phyloP scores from a whole-genome alignment of 1,140 invertebrate genomes.

The Mycetomoellerius zeteki region DNA sequence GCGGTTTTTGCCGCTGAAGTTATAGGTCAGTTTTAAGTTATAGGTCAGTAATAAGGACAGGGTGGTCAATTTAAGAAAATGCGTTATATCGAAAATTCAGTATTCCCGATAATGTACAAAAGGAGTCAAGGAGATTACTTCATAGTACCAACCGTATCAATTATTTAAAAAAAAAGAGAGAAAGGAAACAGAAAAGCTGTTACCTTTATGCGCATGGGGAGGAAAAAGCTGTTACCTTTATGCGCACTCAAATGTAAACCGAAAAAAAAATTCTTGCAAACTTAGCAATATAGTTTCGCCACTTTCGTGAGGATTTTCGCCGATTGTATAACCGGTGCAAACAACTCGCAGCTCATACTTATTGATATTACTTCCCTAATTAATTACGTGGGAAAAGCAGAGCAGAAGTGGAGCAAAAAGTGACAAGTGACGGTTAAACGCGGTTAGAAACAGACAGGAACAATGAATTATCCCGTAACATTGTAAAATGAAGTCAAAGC shows the following conservation, averaged over 20 bases:
- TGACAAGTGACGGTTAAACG: conserved; percentile 38
- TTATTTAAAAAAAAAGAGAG: not conserved
- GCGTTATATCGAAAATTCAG: conserved; percentile 35
- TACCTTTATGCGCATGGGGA: not conserved
- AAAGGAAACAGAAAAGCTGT: conserved; percentile 15
- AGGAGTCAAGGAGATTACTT: conserved; percentile 11
- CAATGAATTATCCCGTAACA: conserved; percentile 35
- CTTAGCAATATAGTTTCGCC: not conserved
- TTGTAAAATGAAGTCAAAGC: conserved; percentile 11
- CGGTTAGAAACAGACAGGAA: conserved; percentile 37
- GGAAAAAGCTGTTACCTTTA: conserved; percentile 5
- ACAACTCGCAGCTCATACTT: conserved; percentile 47
- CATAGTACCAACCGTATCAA: not conserved
- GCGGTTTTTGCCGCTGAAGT: conserved; percentile 65
- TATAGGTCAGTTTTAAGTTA: conserved; percentile 68
- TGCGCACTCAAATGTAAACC: conserved; percentile 4
- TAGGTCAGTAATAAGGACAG: conserved; percentile 55
- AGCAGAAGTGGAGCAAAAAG: conserved; percentile 31
- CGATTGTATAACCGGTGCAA: conserved; percentile 56
- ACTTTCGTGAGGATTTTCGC: not conserved
- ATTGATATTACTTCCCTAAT: conserved; percentile 71
- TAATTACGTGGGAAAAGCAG: conserved; percentile 65
- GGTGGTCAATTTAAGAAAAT: conserved; percentile 56
- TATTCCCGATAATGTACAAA: conserved; percentile 26
- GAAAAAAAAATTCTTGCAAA: conserved; percentile 47